Evolutionary conservation across 1,140 invertebrate species (phyloP), one percentile per base, ranked within the genome.

Genomic region (Akabosia matsudoensis): DNA sequence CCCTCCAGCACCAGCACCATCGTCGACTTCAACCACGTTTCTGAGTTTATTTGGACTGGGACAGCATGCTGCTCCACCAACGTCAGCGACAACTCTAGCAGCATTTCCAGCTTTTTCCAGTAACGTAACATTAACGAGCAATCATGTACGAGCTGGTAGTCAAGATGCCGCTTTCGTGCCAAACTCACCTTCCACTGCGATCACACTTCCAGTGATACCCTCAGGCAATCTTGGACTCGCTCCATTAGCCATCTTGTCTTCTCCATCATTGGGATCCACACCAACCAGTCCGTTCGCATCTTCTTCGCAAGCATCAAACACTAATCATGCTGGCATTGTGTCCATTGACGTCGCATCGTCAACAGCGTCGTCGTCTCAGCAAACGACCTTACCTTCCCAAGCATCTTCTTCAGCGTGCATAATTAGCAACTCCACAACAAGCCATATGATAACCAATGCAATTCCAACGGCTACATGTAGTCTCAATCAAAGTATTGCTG

Each of bases 401-500:
- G 7, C 61, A 30, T 28, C 28, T 2, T 67, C 22, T 16, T 10
- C 61, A 30, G 4, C 61, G 7, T 67, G 61, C 28, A 22, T 67
- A 67, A 67, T 67, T 67, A 67, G 61, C 61, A 67, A 31, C 28
- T 31, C 28, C 24, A 22, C 61, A 4, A 31, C 24, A 28, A 67
- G 61, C 61, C 61, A 67, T 67, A 67, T 67, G 61, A 67, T 30
- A 30, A 67, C 26, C 61, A 67, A 67, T 67, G 61, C 61, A 67
- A 67, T 67, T 67, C 28, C 26, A 24, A 4, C 61, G 13, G 28
- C 7, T 30, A 67, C 61, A 30, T 67, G 61, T 31, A 67, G 61
- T 67, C 61, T 67, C 28, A 67, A 67, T n/a, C 61, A 67, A 31
- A 67, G 61, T 67, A 67, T 67, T 67, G 61, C 61, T 30, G 61